Conservation (phyloP, 2,113 vertebrate species). For the Donacobius atricapilla region DNA sequence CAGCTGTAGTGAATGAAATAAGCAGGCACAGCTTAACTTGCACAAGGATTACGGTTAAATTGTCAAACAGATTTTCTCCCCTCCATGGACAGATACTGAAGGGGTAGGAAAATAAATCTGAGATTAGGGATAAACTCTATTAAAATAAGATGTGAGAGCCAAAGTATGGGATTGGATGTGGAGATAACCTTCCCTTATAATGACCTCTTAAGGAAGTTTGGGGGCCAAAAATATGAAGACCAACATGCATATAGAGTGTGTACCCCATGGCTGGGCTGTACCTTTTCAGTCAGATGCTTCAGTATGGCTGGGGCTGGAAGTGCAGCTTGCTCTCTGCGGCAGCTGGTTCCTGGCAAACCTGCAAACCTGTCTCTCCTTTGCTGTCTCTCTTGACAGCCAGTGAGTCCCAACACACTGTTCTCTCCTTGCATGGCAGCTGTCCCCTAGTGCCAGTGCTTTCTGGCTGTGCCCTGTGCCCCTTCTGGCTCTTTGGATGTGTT, state of each 20-base stretch:
- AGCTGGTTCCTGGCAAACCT: background rate
- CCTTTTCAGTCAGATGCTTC: background rate
- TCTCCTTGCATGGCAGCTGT: background rate
- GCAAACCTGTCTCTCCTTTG: background rate
- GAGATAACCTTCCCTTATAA: background rate
- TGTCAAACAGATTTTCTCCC: background rate
- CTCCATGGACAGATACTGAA: background rate
- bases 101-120: background rate
- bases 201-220: background rate
- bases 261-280: background rate
- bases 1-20: background rate
- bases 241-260: accelerated
- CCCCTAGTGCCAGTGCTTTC: background rate
- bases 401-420: background rate
- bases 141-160: background rate
- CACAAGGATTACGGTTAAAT: background rate
- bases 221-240: background rate
- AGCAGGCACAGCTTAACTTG: background rate
- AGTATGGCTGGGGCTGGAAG: background rate
- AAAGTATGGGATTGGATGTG: background rate
- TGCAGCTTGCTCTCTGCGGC: accelerated
- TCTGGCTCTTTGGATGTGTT: background rate
- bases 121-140: background rate
- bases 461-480: background rate
- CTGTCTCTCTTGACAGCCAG: background rate